These are phyloP conservation scores for Lamellibrachia columna DNA, from an alignment of 2,888 invertebrate genomes.

Conservation along the genomic window DNA sequence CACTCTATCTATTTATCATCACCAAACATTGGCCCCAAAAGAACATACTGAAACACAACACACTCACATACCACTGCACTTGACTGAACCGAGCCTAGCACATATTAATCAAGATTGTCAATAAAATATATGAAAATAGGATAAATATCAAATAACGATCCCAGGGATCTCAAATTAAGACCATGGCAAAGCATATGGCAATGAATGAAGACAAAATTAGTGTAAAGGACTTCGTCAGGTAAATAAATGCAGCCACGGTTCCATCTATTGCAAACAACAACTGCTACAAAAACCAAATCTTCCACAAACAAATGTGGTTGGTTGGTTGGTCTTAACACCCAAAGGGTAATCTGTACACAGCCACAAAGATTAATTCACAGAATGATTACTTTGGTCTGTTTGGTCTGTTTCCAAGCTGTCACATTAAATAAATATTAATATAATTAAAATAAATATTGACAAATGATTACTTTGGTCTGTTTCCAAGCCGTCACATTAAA, in stretches of 20 bases:
- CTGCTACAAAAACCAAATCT: not conserved
- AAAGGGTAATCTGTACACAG: not conserved
- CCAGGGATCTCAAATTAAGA: not conserved
- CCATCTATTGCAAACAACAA: not conserved
- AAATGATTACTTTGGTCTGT: not conserved
- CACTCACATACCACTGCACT: not conserved
- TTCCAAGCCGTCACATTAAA: not conserved
- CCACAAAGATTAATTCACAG: not conserved
- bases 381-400: not conserved
- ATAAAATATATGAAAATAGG: not conserved
- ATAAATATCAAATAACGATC: not conserved
- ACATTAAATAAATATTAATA: not conserved
- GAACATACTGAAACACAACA: not conserved
- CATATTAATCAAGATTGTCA: not conserved
- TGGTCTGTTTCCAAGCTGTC: not conserved
- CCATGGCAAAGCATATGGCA: not conserved
- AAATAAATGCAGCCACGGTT: not conserved
- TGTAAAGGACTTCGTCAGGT: not conserved
- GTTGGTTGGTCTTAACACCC: not conserved
- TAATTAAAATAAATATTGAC: not conserved
- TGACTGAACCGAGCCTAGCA: not conserved
- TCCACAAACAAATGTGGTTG: not conserved
- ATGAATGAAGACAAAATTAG: not conserved
- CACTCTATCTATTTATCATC: not conserved
- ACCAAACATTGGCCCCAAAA: not conserved